Evolutionary conservation across 2,113 vertebrate genomes (phyloP).

Genomic region (Plectropomus leopardus): DNA sequence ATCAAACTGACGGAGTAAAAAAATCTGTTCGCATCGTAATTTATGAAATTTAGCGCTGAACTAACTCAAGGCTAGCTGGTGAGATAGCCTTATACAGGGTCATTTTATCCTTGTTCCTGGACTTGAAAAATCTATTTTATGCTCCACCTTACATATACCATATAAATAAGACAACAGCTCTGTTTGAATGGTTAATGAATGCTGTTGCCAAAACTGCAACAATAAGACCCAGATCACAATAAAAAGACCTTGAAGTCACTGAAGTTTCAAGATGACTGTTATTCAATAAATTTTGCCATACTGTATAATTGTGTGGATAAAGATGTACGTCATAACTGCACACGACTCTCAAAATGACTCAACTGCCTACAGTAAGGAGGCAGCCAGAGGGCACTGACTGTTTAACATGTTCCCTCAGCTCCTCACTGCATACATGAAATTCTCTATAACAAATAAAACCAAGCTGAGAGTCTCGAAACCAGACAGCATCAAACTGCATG

Average conservation of each 20-base stretch:
- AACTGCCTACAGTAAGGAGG: background rate
- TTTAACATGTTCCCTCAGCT: background rate
- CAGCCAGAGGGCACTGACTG: conserved; percentile 6
- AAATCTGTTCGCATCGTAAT: background rate
- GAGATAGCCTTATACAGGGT: background rate
- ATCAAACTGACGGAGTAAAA: background rate
- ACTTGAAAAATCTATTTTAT: background rate
- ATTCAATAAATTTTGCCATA: background rate
- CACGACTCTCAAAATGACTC: background rate
- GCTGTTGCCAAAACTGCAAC: too few species aligned
- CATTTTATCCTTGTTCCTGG: background rate
- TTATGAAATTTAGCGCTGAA: background rate
- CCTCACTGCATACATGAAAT: background rate
- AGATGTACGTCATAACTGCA: background rate
- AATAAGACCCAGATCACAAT: background rate
- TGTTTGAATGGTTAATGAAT: too few species aligned
- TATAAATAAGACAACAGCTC: too few species aligned
- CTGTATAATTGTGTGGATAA: too few species aligned
- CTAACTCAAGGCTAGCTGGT: background rate
- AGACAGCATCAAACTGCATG: background rate
- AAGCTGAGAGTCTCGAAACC: background rate
- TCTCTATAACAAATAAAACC: background rate
- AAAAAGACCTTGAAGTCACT: background rate
- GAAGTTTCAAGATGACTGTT: background rate
- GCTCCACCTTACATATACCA: too few species aligned